Evolutionary conservation across 1,140 invertebrate genomes (phyloP).

Genomic region (Hestina assimilis): DNA sequence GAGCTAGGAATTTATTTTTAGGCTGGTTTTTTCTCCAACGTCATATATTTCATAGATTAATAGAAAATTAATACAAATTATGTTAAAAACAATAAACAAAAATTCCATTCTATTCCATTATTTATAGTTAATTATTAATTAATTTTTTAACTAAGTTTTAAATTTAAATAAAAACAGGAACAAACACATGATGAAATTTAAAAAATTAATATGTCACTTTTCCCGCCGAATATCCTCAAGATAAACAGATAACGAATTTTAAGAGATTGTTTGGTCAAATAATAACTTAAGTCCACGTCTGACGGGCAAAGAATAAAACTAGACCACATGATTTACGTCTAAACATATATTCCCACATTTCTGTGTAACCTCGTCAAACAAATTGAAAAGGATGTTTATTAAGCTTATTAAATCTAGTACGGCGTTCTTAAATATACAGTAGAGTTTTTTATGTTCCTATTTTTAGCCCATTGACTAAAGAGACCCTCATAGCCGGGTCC

Average conservation of each 20-base stretch:
- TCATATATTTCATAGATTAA: neutral
- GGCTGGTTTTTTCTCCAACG: neutral
- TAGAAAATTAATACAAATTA: no score
- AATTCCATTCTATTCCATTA: no score
- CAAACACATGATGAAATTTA: no score
- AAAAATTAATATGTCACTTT: neutral
- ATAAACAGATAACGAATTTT: slow-evolving; percentile 8
- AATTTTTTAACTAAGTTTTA: neutral
- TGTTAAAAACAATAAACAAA: no score
- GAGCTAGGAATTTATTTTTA: no score
- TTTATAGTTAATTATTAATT: neutral
- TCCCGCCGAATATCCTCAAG: neutral
- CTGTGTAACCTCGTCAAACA: neutral
- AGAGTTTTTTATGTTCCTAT: neutral
- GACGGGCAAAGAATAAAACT: slow-evolving; percentile 12
- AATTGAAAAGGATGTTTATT: slow-evolving; percentile 18
- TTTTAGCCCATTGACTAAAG: no score
- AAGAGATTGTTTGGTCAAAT: slow-evolving; percentile 6
- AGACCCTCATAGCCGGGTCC: no score
- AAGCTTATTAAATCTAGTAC: neutral
- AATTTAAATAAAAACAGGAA: no score
- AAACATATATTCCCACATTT: slow-evolving; percentile 20
- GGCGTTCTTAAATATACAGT: neutral
- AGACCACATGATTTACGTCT: slow-evolving; percentile 16
- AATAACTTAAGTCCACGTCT: slow-evolving; percentile 13